Evolutionary conservation across 2,797 vertebrate genomes (phyloP), one percentile per base, ranked within the genome.

Genomic region (Alcedo quadribrachys): DNA sequence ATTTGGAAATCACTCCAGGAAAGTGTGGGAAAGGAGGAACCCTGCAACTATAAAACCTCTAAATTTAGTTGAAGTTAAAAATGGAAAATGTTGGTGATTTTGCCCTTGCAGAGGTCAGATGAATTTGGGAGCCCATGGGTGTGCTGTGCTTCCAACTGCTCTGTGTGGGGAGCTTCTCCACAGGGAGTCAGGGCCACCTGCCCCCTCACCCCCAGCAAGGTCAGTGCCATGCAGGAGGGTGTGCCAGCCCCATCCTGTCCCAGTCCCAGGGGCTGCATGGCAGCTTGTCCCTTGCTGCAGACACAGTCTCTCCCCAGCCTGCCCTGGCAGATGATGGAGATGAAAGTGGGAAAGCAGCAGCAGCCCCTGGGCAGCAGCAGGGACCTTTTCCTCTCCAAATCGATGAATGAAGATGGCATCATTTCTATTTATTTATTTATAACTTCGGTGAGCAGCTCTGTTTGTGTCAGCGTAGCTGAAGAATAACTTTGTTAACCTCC

Each of bases 1-100:
- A 94, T 85, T 63, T 76, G 45, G 81, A 87, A n/a, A 81, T 81
- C 33, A 6, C 53, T 85, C 63, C 82, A 93, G 87, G 70, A 84
- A 92, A 88, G 35, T 94, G 83, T 93, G 94, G 95, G 92, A 96
- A 94, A 91, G 71, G 19, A 89, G 70, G 65, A 55, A 81, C 32
- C 14, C 61, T 91, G 68, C 45, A 89, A 45, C 57, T 37, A 61
- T 86, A 87, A 94, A 92, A 4, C 7, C 61, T 85, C 77, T 95
- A 67, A 84, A 77, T 90, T 93, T 96, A 92, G 68, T 77, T 70
- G 19, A 45, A 27, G 22, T 60, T 86, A 61, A 57, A 67, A 76
- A 74, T 50, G 78, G 78, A 91, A 95, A 86, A 76, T 53, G 15
- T 48, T 82, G 63, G 48, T 60, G 51, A 53, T 76, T 78, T 73